Percentiles rank a stretch among this genome's conserved stretches.
Conservation (phyloP, 2,113 vertebrate genomes). For the Gila orcuttii region DNA sequence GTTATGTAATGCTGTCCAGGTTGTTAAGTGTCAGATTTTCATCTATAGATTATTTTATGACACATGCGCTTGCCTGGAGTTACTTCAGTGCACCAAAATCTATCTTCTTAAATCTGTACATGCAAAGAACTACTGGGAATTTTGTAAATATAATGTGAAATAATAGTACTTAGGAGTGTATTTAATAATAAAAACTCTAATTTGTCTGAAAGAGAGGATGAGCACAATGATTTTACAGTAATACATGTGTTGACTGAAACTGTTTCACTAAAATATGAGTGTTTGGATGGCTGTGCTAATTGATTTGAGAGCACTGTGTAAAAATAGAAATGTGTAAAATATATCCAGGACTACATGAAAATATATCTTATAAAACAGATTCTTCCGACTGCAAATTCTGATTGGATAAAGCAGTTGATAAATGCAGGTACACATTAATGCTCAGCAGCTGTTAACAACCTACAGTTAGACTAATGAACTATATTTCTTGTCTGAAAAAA, state of each 20-base stretch:
- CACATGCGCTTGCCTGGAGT: neutral
- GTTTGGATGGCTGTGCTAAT: neutral
- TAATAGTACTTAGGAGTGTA: neutral
- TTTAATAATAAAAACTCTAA: neutral
- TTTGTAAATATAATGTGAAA: neutral
- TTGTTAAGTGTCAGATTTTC: conserved; percentile 27
- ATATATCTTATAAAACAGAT: neutral
- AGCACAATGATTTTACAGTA: neutral
- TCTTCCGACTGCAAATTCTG: too few species aligned
- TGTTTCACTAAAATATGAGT: neutral
- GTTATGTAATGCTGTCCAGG: conserved; percentile 8
- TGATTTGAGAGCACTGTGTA: neutral
- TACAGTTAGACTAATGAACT: too few species aligned
- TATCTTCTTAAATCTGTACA: neutral
- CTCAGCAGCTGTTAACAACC: too few species aligned
- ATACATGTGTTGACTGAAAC: neutral
- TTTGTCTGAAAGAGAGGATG: neutral
- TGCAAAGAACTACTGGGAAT: neutral
- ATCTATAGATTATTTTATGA: neutral
- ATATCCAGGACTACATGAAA: neutral
- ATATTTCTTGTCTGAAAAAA: too few species aligned
- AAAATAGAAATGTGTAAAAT: neutral
- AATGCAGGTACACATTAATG: too few species aligned
- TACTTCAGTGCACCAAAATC: neutral
- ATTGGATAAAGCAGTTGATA: too few species aligned